phyloP scores from a whole-genome alignment of 2,888 invertebrate species.

The Heteromyza rotundicornis region DNA sequence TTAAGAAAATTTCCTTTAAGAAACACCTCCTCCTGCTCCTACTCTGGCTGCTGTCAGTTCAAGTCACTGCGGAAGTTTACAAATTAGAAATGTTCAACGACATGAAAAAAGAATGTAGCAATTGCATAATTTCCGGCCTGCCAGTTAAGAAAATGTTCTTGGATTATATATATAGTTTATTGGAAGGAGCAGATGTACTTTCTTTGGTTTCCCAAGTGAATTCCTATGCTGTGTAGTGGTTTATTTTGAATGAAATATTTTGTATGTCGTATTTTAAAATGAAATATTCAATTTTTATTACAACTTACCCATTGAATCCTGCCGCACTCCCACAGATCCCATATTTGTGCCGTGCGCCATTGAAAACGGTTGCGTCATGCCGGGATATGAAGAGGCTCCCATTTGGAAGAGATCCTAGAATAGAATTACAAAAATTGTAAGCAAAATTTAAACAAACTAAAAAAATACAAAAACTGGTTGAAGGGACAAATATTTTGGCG shows the following conservation, averaged over 20 bases:
- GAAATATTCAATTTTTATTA: not conserved
- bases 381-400: slow-evolving; percentile 89
- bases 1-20: slow-evolving; percentile 14
- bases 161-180: not conserved
- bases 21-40: slow-evolving; percentile 2
- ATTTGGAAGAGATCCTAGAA: slow-evolving; percentile 71
- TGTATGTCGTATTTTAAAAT: too few species aligned
- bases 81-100: slow-evolving; percentile 30
- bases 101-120: slow-evolving; percentile 23
- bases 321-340: slow-evolving; percentile 89
- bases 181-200: too few species aligned
- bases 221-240: too few species aligned
- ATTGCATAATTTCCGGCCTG: slow-evolving; percentile 37
- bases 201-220: too few species aligned
- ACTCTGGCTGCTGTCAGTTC: too few species aligned
- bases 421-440: not conserved
- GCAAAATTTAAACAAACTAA: not conserved
- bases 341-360: slow-evolving; percentile 94
- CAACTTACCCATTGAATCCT: slow-evolving; percentile 82
- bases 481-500: not conserved
- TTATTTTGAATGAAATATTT: too few species aligned
- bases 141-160: slow-evolving; percentile 6
- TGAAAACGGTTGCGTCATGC: slow-evolving; percentile 93
- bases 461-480: not conserved
- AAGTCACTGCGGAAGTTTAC: slow-evolving; percentile 33